Evolutionary conservation across 2,888 invertebrate genomes (phyloP), one percentile per base, ranked within the genome.

Genomic region (Hemaris fuciformis): DNA sequence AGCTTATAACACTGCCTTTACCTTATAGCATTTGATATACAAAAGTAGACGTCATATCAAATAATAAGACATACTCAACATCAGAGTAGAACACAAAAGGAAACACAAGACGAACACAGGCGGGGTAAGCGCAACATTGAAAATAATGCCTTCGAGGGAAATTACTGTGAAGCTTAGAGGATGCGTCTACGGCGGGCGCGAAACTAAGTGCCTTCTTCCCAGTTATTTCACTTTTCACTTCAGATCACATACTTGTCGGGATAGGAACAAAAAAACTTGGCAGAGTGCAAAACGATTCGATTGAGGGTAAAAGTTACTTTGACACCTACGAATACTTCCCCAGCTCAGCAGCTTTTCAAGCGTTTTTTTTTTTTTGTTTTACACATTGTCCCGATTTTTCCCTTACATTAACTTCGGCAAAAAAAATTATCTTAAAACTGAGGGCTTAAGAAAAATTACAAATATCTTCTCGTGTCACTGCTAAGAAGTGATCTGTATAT

Each of bases 191-290:
- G 77, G 79, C 72, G 78, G 83, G 82, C 79, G 81, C 80, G 83
- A 72, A 74, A 73, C 85, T 84, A 87, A 89, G 86, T 88, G 85
- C 81, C 84, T 87, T 87, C 86, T 87, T 85, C 85, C 85, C 79
- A 84, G 82, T 85, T 88, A 88, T 88, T 89, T 85, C 81, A 84
- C 82, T 80, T 80, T 83, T 79, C 74, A n/a, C 77, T 74, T 66
- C 69, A 64, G 72, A 70, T 69, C 72, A 74, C 72, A 75, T 71
- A 72, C 75, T 70, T 69, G 70, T 66, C 72, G 71, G 69, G 70
- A 67, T 68, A 70, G 66, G 57, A 69, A 70, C 77, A 87, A 84
- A 86, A n/a, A 87, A 87, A 85, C 41, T 57, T 60, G 18, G 25
- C 48, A 41, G 72, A 73, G 64, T 68, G 64, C 71, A 59, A 68